Percentiles rank a stretch among this genome's conserved stretches.
These are phyloP conservation scores for Etheostoma cragini DNA, from an alignment of 2,113 vertebrate species.

Conservation along the genomic window DNA sequence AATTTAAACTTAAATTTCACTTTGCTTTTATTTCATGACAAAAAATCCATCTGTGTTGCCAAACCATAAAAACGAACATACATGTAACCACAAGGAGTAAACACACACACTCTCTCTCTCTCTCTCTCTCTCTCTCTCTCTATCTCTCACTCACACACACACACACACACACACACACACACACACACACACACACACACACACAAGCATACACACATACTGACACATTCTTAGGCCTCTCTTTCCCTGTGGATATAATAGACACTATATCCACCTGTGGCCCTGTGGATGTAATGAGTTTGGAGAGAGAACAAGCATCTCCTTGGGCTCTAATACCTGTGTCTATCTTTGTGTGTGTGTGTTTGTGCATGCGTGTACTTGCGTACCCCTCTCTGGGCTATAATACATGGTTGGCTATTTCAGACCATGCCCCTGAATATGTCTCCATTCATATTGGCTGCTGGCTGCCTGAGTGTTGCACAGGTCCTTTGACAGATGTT, in stretches of 20 bases:
- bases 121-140: not conserved
- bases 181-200: constrained; percentile 4
- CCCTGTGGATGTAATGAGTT: constrained; percentile 71
- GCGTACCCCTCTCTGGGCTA: constrained; percentile 54
- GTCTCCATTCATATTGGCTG: constrained; percentile 80
- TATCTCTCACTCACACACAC: no score
- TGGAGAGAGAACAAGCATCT: constrained; percentile 51
- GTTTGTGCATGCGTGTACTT: constrained; percentile 25
- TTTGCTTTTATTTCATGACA: no score
- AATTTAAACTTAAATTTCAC: no score
- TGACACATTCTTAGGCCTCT: constrained; percentile 15
- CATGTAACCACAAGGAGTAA: no score
- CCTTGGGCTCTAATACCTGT: constrained; percentile 59
- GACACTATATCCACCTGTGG: constrained; percentile 61
- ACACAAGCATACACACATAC: not conserved
- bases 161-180: not conserved
- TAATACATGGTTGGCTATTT: constrained; percentile 75
- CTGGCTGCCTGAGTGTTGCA: constrained; percentile 65
- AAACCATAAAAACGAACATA: no score
- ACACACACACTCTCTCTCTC: not conserved
- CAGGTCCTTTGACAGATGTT: constrained; percentile 74
- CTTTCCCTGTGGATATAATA: constrained; percentile 41
- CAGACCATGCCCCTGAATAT: constrained; percentile 72
- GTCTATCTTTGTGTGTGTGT: constrained; percentile 41
- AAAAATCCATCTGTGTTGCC: no score